Percentiles rank a stretch among this genome's conserved stretches.
Evolutionary conservation across 2,113 vertebrate genomes (phyloP).

Genomic region (Oreotrochilus melanogaster): DNA sequence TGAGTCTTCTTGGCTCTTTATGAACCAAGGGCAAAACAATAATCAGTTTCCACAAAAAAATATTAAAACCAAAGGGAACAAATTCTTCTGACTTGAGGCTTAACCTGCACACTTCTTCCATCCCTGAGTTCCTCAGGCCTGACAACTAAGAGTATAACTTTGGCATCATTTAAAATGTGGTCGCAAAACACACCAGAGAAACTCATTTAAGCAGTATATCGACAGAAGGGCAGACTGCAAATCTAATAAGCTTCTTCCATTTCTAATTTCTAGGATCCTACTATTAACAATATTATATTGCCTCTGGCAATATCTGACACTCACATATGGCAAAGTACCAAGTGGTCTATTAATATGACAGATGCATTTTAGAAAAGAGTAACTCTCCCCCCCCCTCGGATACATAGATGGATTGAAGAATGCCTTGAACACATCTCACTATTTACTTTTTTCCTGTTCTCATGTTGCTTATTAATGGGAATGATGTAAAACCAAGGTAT

Average conservation of each 20-base stretch:
- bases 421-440: conserved; percentile 14
- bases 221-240: conserved; percentile 10
- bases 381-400: background rate
- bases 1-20: conserved; percentile 41
- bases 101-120: background rate
- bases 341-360: conserved; percentile 46
- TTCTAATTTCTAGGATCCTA: conserved; percentile 24
- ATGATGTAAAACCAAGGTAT: background rate
- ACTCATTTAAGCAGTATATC: background rate
- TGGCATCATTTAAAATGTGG: conserved; percentile 30
- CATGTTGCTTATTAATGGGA: conserved; percentile 17
- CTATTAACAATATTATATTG: conserved; percentile 30
- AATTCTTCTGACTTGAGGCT: conserved; percentile 14
- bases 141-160: background rate
- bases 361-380: background rate
- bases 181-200: conserved; percentile 21
- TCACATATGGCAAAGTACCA: conserved; percentile 17
- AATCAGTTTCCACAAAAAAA: background rate
- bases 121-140: background rate
- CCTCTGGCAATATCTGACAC: conserved; percentile 42
- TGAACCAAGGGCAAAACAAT: conserved; percentile 31
- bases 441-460: conserved; percentile 12
- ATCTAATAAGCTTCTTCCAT: conserved; percentile 3
- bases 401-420: conserved; percentile 3
- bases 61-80: background rate